A percentile compares a stretch with the other conserved stretches of the same genome.
These are phyloP conservation scores for Protaetia brevitarsis DNA, from an alignment of 1,140 invertebrate genomes.

Conservation along the genomic window DNA sequence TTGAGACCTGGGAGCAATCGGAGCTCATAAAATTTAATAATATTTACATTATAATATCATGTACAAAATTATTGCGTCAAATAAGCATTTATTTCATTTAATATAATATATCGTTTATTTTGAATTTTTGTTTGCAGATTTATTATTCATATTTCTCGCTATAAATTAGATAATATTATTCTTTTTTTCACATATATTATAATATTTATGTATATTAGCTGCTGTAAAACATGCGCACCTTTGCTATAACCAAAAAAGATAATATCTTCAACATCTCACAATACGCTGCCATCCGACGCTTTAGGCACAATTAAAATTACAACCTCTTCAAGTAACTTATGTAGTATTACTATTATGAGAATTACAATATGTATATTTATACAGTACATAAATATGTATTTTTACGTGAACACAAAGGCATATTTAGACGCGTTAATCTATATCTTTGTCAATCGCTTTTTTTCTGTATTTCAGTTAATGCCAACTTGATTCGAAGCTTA, in stretches of 20 bases:
- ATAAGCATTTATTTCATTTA: neutral
- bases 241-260: neutral
- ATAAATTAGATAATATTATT: neutral
- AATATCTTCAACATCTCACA: neutral
- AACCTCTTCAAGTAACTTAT: conserved; percentile 11
- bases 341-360: neutral
- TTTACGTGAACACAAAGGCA: conserved; percentile 5
- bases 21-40: neutral
- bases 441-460: neutral
- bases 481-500: no score
- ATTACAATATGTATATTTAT: neutral
- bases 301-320: conserved; percentile 14
- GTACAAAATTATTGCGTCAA: conserved; percentile 13
- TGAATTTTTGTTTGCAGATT: no score
- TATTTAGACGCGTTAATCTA: neutral
- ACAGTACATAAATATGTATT: neutral
- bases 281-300: conserved; percentile 1
- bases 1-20: no score
- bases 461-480: no score
- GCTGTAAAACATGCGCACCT: neutral
- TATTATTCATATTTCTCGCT: no score
- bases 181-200: no score
- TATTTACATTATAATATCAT: neutral
- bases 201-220: neutral
- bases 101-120: no score